phyloP scores from a whole-genome alignment of 2,113 vertebrate species.

The Gallinago jamesoni region DNA sequence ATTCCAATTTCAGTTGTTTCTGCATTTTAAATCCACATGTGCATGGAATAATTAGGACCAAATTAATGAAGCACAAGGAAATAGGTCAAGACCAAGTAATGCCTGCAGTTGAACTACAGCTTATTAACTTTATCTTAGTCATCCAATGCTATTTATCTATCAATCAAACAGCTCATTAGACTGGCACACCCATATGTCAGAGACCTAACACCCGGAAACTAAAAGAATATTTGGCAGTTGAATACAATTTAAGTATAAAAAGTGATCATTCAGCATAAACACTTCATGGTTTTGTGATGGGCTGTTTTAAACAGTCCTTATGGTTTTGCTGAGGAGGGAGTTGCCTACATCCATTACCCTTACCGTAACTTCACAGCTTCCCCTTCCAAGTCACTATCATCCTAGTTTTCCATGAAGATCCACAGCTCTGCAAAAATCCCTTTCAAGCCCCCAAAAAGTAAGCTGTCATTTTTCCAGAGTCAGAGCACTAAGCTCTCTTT shows the following conservation, averaged over 20 bases:
- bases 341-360: neutral
- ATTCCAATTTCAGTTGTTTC: neutral
- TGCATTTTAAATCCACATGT: neutral
- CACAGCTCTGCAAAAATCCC: neutral
- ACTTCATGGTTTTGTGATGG: neutral
- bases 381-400: neutral
- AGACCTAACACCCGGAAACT: neutral
- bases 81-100: neutral
- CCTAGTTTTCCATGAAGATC: neutral
- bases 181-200: neutral
- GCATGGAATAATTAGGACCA: neutral
- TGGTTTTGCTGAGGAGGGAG: neutral
- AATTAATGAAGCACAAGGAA: neutral
- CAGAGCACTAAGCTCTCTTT: neutral
- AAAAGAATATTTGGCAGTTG: neutral
- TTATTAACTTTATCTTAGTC: neutral
- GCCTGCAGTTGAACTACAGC: neutral
- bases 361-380: neutral
- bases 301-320: neutral
- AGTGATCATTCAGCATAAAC: rapidly evolving
- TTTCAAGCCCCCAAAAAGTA: neutral
- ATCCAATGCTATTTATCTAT: neutral
- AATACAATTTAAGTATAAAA: neutral
- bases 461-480: neutral
- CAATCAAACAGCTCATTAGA: neutral